Base-by-base conservation (phyloP, 2,797 vertebrate genomes). In the Mus spretus region DNA sequence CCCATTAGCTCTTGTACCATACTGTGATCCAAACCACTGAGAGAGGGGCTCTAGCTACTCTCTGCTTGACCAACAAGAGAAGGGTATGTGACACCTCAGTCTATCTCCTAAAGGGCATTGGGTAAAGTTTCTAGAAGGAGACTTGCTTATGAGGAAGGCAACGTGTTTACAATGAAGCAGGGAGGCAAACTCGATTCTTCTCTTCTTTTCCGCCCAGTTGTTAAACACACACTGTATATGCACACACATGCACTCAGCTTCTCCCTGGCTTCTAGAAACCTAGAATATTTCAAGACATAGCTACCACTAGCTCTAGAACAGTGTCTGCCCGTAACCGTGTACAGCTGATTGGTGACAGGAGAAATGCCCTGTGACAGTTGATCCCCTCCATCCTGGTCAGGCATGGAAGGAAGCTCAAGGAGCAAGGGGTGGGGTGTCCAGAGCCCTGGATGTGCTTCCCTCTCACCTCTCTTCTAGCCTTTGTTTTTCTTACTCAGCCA, bases 221-320 rank as follows among this genome's bases (percentile, higher is more conserved):
- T 37, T 81, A 37, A 75, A 72, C 80, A 59, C 37, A 50, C n/a
- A 37, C n/a, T 13, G 11, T 55, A 31, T 13, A 13, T 11, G 31
- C 22, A 40, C 15, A 53, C 47, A 57, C 12, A 8, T 0, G 0
- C 44, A 50, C 17, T 53, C 50, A 85, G 50, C 61, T 37, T 53
- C 79, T 40, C 70, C 79, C 37, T 9, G 40, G 55, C 79, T 89
- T 95, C 77, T 79, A 44, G 77, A 86, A 63, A 80, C 81, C 53
- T 11, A 50, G 47, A 37, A 2, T 50, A 15, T 89, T 86, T n/a
- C 10, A 77, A 65, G 61, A 92, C 47, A 40, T 11, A 57, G 4
- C 31, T 20, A 26, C 78, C 72, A 9, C 59, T 63, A 50, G 13
- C 79, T 88, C 89, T 90, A 34, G 37, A 89, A 77, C 44, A 61